Evolutionary conservation across 2,113 vertebrate genomes (phyloP).

Genomic region (Oxyruncus cristatus): DNA sequence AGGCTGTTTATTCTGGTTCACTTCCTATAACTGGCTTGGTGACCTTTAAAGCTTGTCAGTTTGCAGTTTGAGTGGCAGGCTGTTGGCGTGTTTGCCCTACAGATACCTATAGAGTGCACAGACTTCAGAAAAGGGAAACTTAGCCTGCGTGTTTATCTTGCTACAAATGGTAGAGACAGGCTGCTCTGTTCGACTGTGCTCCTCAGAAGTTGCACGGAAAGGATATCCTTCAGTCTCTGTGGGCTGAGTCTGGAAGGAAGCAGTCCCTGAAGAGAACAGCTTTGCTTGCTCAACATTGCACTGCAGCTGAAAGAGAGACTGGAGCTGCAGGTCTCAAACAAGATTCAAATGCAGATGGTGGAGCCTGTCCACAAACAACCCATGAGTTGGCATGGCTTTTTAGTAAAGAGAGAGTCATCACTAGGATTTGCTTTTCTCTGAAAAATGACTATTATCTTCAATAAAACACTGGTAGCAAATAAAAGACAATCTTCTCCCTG

Average conservation of each 20-base stretch:
- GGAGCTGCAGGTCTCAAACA: background rate
- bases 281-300: background rate
- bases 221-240: accelerated
- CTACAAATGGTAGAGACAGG: background rate
- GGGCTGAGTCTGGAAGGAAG: background rate
- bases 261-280: background rate
- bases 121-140: background rate
- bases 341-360: background rate
- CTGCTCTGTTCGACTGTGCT: background rate
- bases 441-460: background rate
- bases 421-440: background rate
- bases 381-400: background rate
- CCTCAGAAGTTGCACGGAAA: background rate
- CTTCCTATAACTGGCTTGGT: background rate
- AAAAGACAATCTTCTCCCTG: background rate
- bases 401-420: background rate
- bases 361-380: background rate
- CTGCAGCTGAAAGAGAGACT: background rate
- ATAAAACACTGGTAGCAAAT: background rate
- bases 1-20: slow-evolving; percentile 49
- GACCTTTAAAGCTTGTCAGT: background rate
- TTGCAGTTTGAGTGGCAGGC: background rate
- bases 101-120: background rate
- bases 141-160: background rate
- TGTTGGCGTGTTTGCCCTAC: background rate